Evolutionary conservation across 2,888 invertebrate species (phyloP), one percentile per base, ranked within the genome.

Genomic region (Himalopsyche anomala): DNA sequence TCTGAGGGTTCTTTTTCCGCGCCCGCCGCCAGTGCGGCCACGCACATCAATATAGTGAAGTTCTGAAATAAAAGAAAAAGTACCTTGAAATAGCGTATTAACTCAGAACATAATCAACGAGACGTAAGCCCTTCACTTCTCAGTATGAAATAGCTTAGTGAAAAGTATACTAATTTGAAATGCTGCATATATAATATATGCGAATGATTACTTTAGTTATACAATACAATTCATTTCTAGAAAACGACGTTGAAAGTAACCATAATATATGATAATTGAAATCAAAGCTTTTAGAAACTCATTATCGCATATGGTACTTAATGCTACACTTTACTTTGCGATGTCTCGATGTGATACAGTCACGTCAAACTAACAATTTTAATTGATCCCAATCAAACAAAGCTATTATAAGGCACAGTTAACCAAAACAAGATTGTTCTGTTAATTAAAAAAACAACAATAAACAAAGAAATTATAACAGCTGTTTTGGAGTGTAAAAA

Each of bases 1-100:
- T 91, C 91, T 89, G 92, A 92, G 89, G 91, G 93, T 91, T 92
- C 92, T 90, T 93, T 93, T 92, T 93, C 93, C 92, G 93, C 93
- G 92, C 92, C 92, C 91, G 93, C 93, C 92, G 91, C 93, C 92
- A 93, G 92, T 92, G 93, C 93, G 92, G 88, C 89, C 84, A 84
- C 88, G 87, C 86, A 89, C 85, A 87, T 86, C 84, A 89, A 84
- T 83, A 88, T 88, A 88, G 87, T 80, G 87, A 88, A 87, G 88
- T 89, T 87, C 88, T 89, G 88, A 40, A 89, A 88, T 83, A 54
- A 36, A 62, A 19, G 28, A 19, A 8, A 5, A 6, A 4, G 8
- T 19, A n/a, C 19, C 19, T 62, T 6, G 8, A 62, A 62, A 62
- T 3, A 19, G 28, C 9, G 19, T 8, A 62, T 19, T 15, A 62